Conservation (phyloP, 2,888 invertebrate genomes). For the Gortyna flavago region DNA sequence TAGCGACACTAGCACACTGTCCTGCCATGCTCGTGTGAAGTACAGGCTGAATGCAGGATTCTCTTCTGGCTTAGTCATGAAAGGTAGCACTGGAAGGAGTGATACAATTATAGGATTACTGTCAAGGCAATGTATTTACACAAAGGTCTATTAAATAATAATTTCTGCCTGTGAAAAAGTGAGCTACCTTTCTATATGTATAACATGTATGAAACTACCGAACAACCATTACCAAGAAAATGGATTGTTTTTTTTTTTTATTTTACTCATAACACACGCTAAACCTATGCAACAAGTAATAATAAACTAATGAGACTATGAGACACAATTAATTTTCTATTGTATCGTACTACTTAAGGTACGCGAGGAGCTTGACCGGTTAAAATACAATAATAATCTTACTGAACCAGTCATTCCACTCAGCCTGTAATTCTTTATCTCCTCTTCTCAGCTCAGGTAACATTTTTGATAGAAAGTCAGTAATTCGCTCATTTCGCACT, state of each 20-base stretch:
- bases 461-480: conserved; percentile 97
- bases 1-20: conserved; percentile 96
- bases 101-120: not conserved
- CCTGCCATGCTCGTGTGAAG: conserved; percentile 98
- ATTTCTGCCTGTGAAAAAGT: not conserved
- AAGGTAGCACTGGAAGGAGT: conserved; percentile 95
- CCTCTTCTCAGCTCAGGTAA: conserved; percentile 92
- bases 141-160: not conserved
- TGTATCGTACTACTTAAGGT: too few species aligned
- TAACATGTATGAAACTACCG: not conserved
- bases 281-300: not conserved
- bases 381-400: conserved; percentile 80
- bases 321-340: too few species aligned
- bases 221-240: not conserved
- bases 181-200: not conserved
- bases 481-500: conserved; percentile 95
- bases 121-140: not conserved
- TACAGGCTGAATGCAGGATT: conserved; percentile 96
- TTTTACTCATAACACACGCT: not conserved
- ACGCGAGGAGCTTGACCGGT: too few species aligned
- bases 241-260: not conserved
- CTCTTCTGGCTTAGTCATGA: conserved; percentile 97
- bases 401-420: conserved; percentile 99
- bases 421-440: conserved; percentile 93
- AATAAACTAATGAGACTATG: too few species aligned